These are phyloP conservation scores for Craniophora ligustri DNA, from an alignment of 2,888 invertebrate species.

Conservation along the genomic window DNA sequence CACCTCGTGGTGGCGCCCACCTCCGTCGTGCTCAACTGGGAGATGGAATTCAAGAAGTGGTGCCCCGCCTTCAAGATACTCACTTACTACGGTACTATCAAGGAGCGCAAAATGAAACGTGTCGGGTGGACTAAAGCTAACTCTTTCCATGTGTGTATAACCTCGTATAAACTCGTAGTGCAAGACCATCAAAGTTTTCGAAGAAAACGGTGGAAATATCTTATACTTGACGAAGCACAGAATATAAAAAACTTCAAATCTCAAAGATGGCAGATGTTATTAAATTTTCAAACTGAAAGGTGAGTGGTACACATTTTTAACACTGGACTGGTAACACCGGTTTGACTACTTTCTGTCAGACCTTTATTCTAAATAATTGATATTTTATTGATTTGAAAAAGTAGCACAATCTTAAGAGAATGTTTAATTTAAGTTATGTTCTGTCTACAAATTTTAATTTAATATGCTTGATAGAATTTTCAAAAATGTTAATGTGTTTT, in stretches of 20 bases:
- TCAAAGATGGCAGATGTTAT: constrained; percentile 98
- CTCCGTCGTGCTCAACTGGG: constrained; percentile 99
- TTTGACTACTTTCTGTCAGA: too few relatives aligned
- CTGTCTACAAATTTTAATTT: too few relatives aligned
- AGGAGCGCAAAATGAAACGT: constrained; percentile 97
- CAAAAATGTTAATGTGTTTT: too few relatives aligned
- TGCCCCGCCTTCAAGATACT: constrained; percentile 99
- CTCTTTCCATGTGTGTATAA: constrained; percentile 99
- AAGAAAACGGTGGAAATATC: constrained; percentile 99
- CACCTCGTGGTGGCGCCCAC: constrained; percentile 99
- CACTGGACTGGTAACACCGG: too few relatives aligned
- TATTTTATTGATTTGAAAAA: not conserved
- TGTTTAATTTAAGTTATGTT: not conserved
- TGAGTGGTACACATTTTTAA: constrained; percentile 68
- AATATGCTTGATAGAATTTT: too few relatives aligned
- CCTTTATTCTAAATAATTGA: too few relatives aligned
- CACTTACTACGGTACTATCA: constrained; percentile 98
- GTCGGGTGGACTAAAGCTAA: constrained; percentile 99
- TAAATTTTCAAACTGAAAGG: constrained; percentile 98
- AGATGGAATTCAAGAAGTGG: constrained; percentile 99
- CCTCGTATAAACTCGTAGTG: constrained; percentile 98
- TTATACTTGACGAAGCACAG: constrained; percentile 99
- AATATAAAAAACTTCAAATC: constrained; percentile 99
- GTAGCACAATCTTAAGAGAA: not conserved
- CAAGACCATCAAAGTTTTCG: constrained; percentile 99